Percentiles rank a stretch among this genome's conserved stretches.
Conservation (phyloP, 1,140 invertebrate species). For the Micrasema minimum region DNA sequence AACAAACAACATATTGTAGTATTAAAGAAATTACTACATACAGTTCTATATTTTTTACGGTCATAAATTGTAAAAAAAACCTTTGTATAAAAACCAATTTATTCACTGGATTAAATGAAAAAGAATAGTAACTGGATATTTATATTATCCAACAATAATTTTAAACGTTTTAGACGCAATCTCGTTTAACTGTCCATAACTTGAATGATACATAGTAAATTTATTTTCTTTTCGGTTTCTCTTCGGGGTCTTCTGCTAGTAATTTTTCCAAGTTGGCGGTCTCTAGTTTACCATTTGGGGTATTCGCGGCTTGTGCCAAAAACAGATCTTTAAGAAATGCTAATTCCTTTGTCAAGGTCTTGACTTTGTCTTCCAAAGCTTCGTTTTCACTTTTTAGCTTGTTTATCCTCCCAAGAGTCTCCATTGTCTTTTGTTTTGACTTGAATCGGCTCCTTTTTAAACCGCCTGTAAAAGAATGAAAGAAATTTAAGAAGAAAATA, state of each 20-base stretch:
- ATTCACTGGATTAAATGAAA: no score
- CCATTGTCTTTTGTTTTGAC: slow-evolving; percentile 83
- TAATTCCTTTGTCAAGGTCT: slow-evolving; percentile 85
- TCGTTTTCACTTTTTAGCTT: slow-evolving; percentile 85
- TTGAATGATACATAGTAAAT: background rate
- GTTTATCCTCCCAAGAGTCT: slow-evolving; percentile 82
- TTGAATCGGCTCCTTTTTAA: slow-evolving; percentile 88
- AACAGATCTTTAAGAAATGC: slow-evolving; percentile 90
- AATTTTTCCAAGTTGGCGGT: slow-evolving; percentile 68
- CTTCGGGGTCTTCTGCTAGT: slow-evolving; percentile 64
- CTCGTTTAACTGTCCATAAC: no score
- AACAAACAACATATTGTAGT: no score
- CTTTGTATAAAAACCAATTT: no score
- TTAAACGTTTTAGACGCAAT: no score
- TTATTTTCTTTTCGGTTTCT: slow-evolving; percentile 39
- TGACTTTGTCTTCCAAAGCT: slow-evolving; percentile 85
- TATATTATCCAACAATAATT: no score
- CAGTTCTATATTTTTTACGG: no score
- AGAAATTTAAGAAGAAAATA: background rate
- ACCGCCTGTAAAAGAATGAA: slow-evolving; percentile 76
- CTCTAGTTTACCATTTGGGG: slow-evolving; percentile 64
- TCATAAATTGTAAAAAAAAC: no score
- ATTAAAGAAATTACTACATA: no score
- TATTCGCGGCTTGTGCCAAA: slow-evolving; percentile 78
- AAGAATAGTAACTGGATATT: no score